Percentiles rank a stretch among this genome's conserved stretches.
Evolutionary conservation across 1,140 invertebrate genomes (phyloP).

Genomic region (Xylocopa sonorina): DNA sequence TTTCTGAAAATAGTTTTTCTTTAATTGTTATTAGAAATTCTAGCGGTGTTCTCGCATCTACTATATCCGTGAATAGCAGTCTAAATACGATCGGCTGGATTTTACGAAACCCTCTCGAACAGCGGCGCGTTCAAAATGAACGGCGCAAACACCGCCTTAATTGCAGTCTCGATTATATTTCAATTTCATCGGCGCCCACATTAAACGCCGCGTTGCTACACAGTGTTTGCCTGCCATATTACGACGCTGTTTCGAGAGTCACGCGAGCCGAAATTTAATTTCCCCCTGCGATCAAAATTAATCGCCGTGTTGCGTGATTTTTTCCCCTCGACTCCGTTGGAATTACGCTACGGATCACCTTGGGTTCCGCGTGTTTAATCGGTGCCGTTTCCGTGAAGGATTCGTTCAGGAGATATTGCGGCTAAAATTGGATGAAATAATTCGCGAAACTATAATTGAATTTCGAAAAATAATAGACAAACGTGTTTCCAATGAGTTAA

Average conservation of each 20-base stretch:
- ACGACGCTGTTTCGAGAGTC: constrained; percentile 14
- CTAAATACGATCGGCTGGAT: neutral
- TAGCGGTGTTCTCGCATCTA: too few relatives aligned
- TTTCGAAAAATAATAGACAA: too few relatives aligned
- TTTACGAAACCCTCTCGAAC: constrained; percentile 16
- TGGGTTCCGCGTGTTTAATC: neutral
- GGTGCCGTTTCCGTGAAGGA: neutral
- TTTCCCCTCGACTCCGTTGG: neutral
- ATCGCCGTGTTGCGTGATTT: constrained; percentile 19
- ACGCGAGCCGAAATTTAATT: constrained; percentile 40
- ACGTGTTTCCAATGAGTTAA: too few relatives aligned
- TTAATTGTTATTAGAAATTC: too few relatives aligned
- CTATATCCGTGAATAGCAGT: too few relatives aligned
- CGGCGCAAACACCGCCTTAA: constrained; percentile 29
- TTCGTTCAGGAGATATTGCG: too few relatives aligned
- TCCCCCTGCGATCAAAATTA: constrained; percentile 21
- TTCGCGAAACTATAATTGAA: too few relatives aligned
- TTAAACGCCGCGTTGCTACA: constrained; percentile 16
- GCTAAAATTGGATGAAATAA: too few relatives aligned
- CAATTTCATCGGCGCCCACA: neutral
- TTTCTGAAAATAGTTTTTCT: too few relatives aligned
- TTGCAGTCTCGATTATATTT: constrained; percentile 29
- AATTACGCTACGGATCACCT: neutral
- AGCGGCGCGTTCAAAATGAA: neutral
- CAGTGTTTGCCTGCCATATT: constrained; percentile 11